phyloP scores from a whole-genome alignment of 2,888 invertebrate species.

The Eupithecia pulchellata region DNA sequence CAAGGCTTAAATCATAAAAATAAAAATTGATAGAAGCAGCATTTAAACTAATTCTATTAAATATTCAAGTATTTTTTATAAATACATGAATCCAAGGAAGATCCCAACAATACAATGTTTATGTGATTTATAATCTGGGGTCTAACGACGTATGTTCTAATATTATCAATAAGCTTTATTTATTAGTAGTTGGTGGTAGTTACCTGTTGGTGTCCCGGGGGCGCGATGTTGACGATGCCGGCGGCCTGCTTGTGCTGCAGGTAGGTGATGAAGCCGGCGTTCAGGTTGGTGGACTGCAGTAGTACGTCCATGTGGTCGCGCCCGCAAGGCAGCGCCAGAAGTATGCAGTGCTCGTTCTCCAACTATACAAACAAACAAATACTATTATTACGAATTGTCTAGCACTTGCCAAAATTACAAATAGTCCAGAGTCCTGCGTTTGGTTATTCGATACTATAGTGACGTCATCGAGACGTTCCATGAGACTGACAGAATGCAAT shows the following conservation, averaged over 20 bases:
- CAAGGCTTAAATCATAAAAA: too few relatives aligned
- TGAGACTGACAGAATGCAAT: too few relatives aligned
- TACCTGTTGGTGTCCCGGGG: slow-evolving; percentile 95
- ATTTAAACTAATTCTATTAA: too few relatives aligned
- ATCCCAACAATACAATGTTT: too few relatives aligned
- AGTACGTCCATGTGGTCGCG: slow-evolving; percentile 97
- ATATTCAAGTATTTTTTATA: too few relatives aligned
- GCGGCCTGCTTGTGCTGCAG: slow-evolving; percentile 98
- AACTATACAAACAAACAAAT: slow-evolving; percentile 83
- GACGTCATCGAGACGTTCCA: neutral
- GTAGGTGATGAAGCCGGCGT: slow-evolving; percentile 97
- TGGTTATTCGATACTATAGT: neutral
- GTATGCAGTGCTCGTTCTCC: slow-evolving; percentile 97
- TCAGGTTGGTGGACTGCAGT: slow-evolving; percentile 95
- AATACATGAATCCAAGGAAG: too few relatives aligned
- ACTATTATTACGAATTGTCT: neutral
- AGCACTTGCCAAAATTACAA: neutral
- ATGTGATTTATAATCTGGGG: too few relatives aligned
- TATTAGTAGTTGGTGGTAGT: neutral
- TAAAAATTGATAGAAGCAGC: too few relatives aligned
- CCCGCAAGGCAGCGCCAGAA: slow-evolving; percentile 97
- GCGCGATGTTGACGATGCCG: slow-evolving; percentile 98
- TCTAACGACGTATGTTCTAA: too few relatives aligned
- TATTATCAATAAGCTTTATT: neutral
- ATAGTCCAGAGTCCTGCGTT: neutral